Evolutionary conservation across 2,888 invertebrate species (phyloP).

Genomic region (Synanthedon vespiformis): DNA sequence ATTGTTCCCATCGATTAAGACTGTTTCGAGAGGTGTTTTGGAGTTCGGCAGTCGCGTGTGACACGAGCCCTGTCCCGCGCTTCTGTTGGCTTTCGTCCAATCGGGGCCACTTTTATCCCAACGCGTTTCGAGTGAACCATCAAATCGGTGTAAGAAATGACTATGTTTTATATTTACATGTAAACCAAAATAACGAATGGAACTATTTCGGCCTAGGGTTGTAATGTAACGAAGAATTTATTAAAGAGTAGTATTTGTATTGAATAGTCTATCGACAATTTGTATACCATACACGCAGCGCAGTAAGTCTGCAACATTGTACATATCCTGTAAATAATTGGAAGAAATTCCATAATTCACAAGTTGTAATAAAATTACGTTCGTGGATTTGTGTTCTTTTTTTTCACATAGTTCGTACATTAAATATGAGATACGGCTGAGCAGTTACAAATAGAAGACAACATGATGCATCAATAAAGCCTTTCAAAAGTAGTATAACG

Average conservation of each 20-base stretch:
- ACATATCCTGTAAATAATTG: constrained; percentile 68
- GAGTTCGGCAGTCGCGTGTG: constrained; percentile 14
- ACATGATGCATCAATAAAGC: neutral
- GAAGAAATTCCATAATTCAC: constrained; percentile 48
- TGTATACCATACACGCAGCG: constrained; percentile 38
- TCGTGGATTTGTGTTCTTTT: constrained; percentile 20
- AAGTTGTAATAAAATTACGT: constrained; percentile 55
- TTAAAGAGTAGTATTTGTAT: constrained; percentile 51
- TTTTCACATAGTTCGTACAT: constrained; percentile 5
- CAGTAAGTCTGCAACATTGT: constrained; percentile 47
- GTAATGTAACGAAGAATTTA: constrained; percentile 63
- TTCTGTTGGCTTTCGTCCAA: constrained; percentile 13
- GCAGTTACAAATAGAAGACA: neutral
- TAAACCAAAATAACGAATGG: constrained; percentile 15
- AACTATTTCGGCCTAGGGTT: constrained; percentile 42
- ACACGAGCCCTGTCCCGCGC: constrained; percentile 44
- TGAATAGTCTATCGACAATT: constrained; percentile 44
- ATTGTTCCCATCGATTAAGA: constrained; percentile 45
- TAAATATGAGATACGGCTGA: neutral
- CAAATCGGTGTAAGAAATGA: neutral
- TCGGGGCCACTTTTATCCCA: constrained; percentile 1
- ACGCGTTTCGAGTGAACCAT: constrained; percentile 3
- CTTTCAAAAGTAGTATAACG: neutral
- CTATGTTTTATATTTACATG: constrained; percentile 13
- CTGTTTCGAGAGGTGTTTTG: constrained; percentile 8